These are phyloP conservation scores for Urocyon cinereoargenteus DNA, from an alignment of 2,797 vertebrate species.

Conservation along the genomic window DNA sequence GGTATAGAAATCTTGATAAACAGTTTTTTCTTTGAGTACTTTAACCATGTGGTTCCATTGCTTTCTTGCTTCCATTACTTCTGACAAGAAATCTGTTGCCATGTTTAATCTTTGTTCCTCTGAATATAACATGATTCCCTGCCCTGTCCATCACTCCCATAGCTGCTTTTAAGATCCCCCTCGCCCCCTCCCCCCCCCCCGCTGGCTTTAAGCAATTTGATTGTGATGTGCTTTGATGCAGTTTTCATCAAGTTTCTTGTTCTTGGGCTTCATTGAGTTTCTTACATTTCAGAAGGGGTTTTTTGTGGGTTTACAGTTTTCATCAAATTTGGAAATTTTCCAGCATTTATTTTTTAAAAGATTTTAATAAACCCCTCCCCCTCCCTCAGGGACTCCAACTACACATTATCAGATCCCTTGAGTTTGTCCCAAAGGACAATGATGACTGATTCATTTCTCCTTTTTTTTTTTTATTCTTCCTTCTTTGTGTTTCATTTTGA, in stretches of 20 bases:
- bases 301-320: conserved; percentile 10
- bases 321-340: not conserved
- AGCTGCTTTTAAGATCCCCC: not conserved
- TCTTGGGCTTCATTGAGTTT: not conserved
- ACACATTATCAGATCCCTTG: not conserved
- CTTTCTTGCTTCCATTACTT: conserved; percentile 24
- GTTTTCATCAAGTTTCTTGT: conserved; percentile 3
- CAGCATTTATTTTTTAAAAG: not conserved
- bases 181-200: accelerated
- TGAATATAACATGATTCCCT: not conserved
- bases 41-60: not conserved
- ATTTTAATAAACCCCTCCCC: not conserved
- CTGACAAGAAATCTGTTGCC: not conserved
- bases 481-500: conserved; percentile 35
- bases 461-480: not conserved
- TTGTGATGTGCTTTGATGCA: not conserved
- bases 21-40: not conserved
- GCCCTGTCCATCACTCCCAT: not conserved
- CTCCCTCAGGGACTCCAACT: not conserved
- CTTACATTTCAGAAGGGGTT: not conserved
- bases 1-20: not conserved
- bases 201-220: not conserved
- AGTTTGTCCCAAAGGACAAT: not conserved
- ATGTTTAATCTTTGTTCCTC: not conserved
- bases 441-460: not conserved